These are phyloP conservation scores for Chloroceryle inda DNA, from an alignment of 2,797 vertebrate species.

Conservation along the genomic window DNA sequence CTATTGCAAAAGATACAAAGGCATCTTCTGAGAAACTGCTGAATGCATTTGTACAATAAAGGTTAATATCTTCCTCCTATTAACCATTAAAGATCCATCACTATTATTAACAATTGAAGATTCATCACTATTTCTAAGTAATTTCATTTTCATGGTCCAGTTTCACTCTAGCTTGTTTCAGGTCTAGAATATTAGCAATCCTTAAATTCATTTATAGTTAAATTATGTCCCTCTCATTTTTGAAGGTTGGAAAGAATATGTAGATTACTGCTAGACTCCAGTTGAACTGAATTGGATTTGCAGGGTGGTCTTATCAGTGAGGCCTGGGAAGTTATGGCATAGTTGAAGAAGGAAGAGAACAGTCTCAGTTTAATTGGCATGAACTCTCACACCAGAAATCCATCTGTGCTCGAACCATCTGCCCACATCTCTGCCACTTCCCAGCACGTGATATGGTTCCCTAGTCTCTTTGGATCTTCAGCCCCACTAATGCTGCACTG, in stretches of 20 bases:
- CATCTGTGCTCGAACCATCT: not conserved
- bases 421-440: not conserved
- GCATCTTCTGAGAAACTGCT: not conserved
- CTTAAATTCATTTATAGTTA: not conserved
- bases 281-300: not conserved
- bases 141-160: not conserved
- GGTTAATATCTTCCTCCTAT: not conserved
- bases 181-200: not conserved
- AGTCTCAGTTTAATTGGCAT: not conserved
- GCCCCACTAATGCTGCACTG: fast-evolving
- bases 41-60: not conserved
- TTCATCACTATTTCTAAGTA: not conserved
- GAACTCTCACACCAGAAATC: not conserved
- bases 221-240: not conserved
- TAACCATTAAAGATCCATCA: not conserved
- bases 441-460: fast-evolving
- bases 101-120: not conserved
- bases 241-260: not conserved
- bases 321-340: not conserved
- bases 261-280: not conserved
- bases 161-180: not conserved
- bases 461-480: not conserved
- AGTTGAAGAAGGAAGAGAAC: not conserved
- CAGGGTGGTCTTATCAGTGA: not conserved
- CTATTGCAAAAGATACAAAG: not conserved